phyloP scores from a whole-genome alignment of 2,797 vertebrate species.

The Catostomus latipinnis region DNA sequence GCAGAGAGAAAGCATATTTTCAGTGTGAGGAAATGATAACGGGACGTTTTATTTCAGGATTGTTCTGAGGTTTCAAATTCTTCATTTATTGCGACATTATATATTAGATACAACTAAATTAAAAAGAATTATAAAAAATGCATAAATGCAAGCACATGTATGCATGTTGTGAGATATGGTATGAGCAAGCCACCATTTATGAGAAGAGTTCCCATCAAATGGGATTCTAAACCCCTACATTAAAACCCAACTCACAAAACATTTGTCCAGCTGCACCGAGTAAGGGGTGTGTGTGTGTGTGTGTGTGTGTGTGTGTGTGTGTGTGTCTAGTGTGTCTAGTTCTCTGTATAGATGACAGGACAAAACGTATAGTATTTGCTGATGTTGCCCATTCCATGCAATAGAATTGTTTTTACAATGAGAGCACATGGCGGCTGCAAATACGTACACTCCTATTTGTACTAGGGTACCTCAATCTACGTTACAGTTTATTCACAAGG shows the following conservation, averaged over 20 bases:
- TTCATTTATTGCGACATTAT: background rate
- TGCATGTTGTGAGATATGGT: constrained; percentile 14
- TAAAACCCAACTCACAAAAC: constrained; percentile 40
- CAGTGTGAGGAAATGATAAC: constrained; percentile 2
- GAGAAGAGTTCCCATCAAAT: constrained; percentile 22
- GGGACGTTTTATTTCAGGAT: background rate
- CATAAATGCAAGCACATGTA: background rate
- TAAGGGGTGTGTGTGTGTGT: constrained; percentile 31
- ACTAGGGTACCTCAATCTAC: background rate
- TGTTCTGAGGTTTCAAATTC: background rate
- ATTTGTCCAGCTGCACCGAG: constrained; percentile 49
- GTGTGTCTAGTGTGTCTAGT: constrained; percentile 9
- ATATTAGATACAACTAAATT: background rate
- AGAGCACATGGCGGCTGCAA: constrained; percentile 17
- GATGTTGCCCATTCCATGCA: constrained; percentile 48
- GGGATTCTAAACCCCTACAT: constrained; percentile 19
- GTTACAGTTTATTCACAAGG: background rate
- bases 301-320: constrained; percentile 24
- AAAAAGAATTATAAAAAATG: constrained; percentile 12
- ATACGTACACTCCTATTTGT: background rate
- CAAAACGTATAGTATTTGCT: constrained; percentile 55
- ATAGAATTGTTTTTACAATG: constrained; percentile 49
- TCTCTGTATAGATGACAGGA: constrained; percentile 25
- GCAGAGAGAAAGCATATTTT: constrained; percentile 16
- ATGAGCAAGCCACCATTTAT: constrained; percentile 31